phyloP scores from a whole-genome alignment of 2,888 invertebrate genomes.

The Polydrusus pterygomalis region DNA sequence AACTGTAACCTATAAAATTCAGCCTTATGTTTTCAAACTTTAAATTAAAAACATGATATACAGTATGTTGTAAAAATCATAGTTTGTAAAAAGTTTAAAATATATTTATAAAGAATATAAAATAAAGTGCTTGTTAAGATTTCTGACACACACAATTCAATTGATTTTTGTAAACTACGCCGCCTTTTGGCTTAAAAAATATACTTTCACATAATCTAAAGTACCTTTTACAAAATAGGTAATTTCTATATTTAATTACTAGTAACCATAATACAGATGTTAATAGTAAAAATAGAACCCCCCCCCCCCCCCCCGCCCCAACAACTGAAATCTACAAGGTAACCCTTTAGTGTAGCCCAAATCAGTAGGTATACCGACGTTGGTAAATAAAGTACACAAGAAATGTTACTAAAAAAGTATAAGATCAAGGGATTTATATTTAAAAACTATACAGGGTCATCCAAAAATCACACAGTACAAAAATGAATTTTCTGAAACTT shows the following conservation, averaged over 20 bases:
- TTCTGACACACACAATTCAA: too few species aligned
- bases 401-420: too few species aligned
- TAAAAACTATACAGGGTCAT: too few species aligned
- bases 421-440: too few species aligned
- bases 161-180: conserved; percentile 28
- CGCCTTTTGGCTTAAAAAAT: conserved; percentile 34
- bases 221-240: conserved; percentile 40
- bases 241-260: conserved; percentile 35
- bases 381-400: too few species aligned
- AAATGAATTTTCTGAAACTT: too few species aligned
- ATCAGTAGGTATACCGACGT: too few species aligned
- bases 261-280: conserved; percentile 34
- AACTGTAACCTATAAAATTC: conserved; percentile 19
- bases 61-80: neutral
- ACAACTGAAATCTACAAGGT: conserved; percentile 21
- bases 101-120: conserved; percentile 7
- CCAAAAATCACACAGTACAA: too few species aligned
- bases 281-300: conserved; percentile 24
- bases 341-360: too few species aligned
- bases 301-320: conserved; percentile 23
- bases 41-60: neutral
- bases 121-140: conserved; percentile 7
- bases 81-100: conserved; percentile 3
- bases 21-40: conserved; percentile 11
- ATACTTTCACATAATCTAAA: conserved; percentile 38